These are phyloP conservation scores for Tetragonula clypearis DNA, from an alignment of 1,140 invertebrate species.

Conservation along the genomic window DNA sequence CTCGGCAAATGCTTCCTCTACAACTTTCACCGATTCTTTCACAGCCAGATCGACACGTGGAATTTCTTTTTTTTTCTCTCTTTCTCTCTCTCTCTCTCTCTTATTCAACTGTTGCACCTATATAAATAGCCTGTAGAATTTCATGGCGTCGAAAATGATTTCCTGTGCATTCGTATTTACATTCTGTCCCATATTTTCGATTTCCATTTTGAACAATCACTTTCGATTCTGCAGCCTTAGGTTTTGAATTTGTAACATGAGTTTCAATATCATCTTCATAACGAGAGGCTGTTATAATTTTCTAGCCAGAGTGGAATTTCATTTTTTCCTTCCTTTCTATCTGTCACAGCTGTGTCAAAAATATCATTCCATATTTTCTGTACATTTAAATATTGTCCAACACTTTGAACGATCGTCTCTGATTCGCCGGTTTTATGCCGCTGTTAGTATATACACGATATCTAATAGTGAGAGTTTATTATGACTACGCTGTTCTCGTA, in stretches of 20 bases:
- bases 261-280: not conserved
- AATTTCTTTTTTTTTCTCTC: not conserved
- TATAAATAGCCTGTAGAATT: not conserved
- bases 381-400: too few relatives aligned
- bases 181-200: not conserved
- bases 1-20: not conserved
- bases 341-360: too few relatives aligned
- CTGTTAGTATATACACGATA: too few relatives aligned
- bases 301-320: too few relatives aligned
- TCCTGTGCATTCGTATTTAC: not conserved
- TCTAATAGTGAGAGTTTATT: not conserved
- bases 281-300: not conserved
- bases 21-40: slow-evolving; percentile 26
- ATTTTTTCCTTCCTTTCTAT: too few relatives aligned
- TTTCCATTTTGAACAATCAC: not conserved
- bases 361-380: too few relatives aligned
- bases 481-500: not conserved
- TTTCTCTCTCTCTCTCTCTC: not conserved
- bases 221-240: not conserved
- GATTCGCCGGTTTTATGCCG: too few relatives aligned
- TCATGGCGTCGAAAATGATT: not conserved
- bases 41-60: not conserved
- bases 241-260: not conserved
- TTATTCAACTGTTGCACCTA: not conserved
- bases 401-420: too few relatives aligned